These are phyloP conservation scores for Bombus polaris DNA, from an alignment of 1,140 invertebrate species.

Conservation along the genomic window DNA sequence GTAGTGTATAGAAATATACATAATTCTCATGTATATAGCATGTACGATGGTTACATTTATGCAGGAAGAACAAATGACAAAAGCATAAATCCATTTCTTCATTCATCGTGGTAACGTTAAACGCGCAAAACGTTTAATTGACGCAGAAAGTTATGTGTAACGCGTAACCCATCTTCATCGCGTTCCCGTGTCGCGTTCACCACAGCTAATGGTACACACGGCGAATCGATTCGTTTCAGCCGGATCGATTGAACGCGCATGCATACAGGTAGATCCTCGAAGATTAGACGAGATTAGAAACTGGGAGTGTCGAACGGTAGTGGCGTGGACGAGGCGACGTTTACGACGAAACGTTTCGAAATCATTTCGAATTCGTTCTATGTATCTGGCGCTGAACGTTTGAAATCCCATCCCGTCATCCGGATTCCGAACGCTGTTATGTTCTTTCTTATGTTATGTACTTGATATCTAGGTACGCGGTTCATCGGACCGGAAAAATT, in stretches of 20 bases:
- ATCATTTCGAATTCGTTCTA: slow-evolving; percentile 24
- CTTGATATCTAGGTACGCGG: not conserved
- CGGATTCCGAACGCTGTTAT: not conserved
- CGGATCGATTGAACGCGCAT: slow-evolving; percentile 40
- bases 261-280: slow-evolving; percentile 33
- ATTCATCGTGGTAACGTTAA: not conserved
- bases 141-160: slow-evolving; percentile 26
- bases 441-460: too few relatives aligned
- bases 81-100: not conserved
- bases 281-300: slow-evolving; percentile 59
- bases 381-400: not conserved
- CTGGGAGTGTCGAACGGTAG: slow-evolving; percentile 55
- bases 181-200: not conserved
- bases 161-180: slow-evolving; percentile 6
- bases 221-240: slow-evolving; percentile 42
- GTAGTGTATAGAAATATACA: too few relatives aligned
- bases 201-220: slow-evolving; percentile 31
- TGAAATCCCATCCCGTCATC: not conserved
- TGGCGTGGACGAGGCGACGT: slow-evolving; percentile 20
- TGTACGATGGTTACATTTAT: not conserved
- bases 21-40: not conserved
- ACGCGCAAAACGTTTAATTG: slow-evolving; percentile 1
- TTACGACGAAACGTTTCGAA: slow-evolving; percentile 47
- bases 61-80: not conserved
- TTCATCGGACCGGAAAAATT: not conserved